Base-by-base conservation (phyloP, 1,140 invertebrate genomes). In the Ceratosolen fusciceps region DNA sequence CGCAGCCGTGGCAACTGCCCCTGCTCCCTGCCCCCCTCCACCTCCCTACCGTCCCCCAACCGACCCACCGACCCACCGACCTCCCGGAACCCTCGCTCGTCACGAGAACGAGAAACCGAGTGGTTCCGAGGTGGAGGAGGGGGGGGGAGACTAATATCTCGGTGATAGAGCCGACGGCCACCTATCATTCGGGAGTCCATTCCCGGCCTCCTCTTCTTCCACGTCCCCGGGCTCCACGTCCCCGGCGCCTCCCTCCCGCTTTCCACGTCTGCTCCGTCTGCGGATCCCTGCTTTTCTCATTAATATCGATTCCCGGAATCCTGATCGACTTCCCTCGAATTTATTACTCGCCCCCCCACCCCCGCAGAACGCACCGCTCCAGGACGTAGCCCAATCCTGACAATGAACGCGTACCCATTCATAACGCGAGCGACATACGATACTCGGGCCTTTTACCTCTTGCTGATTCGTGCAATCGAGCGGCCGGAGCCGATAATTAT, bases 131-230 rank as follows among this genome's bases (percentile, higher is more conserved):
- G 10, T 1, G 19, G 60, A 37, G 60, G n/a, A 16, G 14, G n/a
- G 12, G 31, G 34, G 1, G 12, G 52, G 68, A 67, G 58, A 43
- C 81, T 82, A 82, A 82, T 82, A 80, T 77, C 79, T 80, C 54
- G 62, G n/a, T 73, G 79, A 54, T 29, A 65, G 60, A n/a, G 21
- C 39, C 47, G 21, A 21, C 16, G 62, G 67, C 71, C 74, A 75
- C 80, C 84, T 77, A 84, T 86, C 81, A 85, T 86, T 86, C 84
- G 84, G 79, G 76, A 54, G 31, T 60, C 71, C 19, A 52, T 73
- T 80, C 76, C 74, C 62, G 43, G 16, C n/a, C 31, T 67, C 19
- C 21, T 60, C 16, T 21, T 71, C 56, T 77, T 47, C 31, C 12
- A 10, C 9, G 74, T 71, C 21, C 56, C 58, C 12, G 43, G 65